These are phyloP conservation scores for Batillaria attramentaria DNA, from an alignment of 1,140 invertebrate genomes.

Conservation along the genomic window DNA sequence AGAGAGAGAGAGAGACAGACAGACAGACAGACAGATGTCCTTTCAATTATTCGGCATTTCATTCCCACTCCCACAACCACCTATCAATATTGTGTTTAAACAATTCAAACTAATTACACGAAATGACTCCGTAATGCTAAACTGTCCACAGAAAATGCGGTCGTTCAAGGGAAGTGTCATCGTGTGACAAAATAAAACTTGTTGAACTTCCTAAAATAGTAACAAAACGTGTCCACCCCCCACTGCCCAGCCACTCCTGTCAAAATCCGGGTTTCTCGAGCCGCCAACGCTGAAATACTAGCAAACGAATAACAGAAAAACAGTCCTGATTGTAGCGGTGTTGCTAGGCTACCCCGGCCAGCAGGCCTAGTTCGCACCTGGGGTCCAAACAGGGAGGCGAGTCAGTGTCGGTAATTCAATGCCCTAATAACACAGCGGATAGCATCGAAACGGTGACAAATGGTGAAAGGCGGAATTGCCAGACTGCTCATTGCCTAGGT, in stretches of 20 bases:
- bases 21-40: background rate
- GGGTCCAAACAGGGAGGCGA: too few species aligned
- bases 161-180: background rate
- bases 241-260: background rate
- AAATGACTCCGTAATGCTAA: background rate
- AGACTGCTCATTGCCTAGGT: too few species aligned
- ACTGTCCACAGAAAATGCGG: background rate
- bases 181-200: background rate
- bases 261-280: too few species aligned
- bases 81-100: background rate
- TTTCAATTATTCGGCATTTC: too few species aligned
- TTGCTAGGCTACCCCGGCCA: too few species aligned
- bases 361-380: too few species aligned
- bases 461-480: too few species aligned
- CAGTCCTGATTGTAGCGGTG: background rate
- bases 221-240: background rate
- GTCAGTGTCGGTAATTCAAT: too few species aligned
- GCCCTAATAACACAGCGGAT: too few species aligned
- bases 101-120: background rate
- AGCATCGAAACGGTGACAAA: too few species aligned
- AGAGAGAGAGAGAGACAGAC: background rate
- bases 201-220: background rate
- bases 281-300: background rate
- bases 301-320: background rate
- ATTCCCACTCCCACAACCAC: too few species aligned